These are phyloP conservation scores for Gymnogyps californianus DNA, from an alignment of 2,113 vertebrate genomes.

Conservation along the genomic window DNA sequence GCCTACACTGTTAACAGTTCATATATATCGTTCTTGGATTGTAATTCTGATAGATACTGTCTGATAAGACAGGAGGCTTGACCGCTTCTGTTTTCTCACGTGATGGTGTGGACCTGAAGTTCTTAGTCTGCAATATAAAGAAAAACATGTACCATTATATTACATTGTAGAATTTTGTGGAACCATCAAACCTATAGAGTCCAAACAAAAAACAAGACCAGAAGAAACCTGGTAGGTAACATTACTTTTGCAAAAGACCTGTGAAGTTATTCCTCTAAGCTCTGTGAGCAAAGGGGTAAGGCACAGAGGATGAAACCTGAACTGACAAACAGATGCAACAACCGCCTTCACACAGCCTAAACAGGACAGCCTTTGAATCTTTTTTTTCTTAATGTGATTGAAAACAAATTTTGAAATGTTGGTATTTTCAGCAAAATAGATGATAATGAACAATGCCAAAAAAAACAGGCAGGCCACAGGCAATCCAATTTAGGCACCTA, in stretches of 20 bases:
- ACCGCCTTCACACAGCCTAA: background rate
- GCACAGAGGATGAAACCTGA: background rate
- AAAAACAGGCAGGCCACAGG: background rate
- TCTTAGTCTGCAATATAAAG: background rate
- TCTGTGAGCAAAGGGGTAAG: background rate
- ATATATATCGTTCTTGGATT: accelerated
- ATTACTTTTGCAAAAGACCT: background rate
- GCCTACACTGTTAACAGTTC: background rate
- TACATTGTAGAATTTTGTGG: background rate
- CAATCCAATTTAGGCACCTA: background rate
- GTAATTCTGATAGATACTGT: background rate
- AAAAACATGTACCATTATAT: background rate
- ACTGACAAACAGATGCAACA: background rate
- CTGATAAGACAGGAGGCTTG: background rate
- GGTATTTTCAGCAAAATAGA: background rate
- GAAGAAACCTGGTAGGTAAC: background rate
- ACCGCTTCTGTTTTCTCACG: accelerated
- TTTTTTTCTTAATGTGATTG: background rate
- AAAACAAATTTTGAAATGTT: background rate
- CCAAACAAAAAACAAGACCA: background rate
- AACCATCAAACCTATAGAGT: background rate
- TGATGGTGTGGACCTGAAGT: background rate
- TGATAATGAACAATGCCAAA: background rate
- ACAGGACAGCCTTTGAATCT: background rate
- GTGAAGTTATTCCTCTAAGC: background rate